phyloP scores from a whole-genome alignment of 2,888 invertebrate genomes.

The Tipula helvola region DNA sequence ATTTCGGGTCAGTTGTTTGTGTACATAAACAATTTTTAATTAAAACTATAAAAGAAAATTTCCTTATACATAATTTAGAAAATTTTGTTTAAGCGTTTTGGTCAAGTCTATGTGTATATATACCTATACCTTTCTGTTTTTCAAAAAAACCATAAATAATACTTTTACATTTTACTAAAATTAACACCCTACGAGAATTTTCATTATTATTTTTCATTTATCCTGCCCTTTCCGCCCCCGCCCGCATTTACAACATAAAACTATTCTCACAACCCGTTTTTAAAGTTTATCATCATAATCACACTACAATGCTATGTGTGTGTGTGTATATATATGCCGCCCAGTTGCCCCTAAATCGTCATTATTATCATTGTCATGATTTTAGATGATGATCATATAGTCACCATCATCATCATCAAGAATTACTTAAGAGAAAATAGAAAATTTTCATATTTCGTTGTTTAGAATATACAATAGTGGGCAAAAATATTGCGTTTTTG shows the following conservation, averaged over 20 bases:
- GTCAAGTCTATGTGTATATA: not conserved
- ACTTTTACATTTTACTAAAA: not conserved
- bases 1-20: constrained; percentile 9
- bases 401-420: not conserved
- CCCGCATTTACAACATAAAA: not conserved
- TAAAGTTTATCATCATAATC: not conserved
- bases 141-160: not conserved
- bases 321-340: not conserved
- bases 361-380: constrained; percentile 9
- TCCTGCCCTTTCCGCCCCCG: not conserved
- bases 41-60: constrained; percentile 4
- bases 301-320: not conserved
- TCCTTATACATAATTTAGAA: not conserved
- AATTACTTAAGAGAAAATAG: constrained; percentile 9
- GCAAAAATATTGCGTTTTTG: not conserved
- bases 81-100: not conserved
- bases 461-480: not conserved
- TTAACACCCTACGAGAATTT: not conserved
- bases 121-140: not conserved
- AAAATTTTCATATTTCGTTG: not conserved
- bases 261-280: not conserved
- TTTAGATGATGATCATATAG: not conserved
- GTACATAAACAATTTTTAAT: not conserved
- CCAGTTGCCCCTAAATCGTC: constrained; percentile 5
- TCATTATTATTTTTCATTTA: not conserved